Percentiles rank a stretch among this genome's conserved stretches.
These are phyloP conservation scores for Ia io DNA, from an alignment of 2,113 vertebrate genomes.

Conservation along the genomic window DNA sequence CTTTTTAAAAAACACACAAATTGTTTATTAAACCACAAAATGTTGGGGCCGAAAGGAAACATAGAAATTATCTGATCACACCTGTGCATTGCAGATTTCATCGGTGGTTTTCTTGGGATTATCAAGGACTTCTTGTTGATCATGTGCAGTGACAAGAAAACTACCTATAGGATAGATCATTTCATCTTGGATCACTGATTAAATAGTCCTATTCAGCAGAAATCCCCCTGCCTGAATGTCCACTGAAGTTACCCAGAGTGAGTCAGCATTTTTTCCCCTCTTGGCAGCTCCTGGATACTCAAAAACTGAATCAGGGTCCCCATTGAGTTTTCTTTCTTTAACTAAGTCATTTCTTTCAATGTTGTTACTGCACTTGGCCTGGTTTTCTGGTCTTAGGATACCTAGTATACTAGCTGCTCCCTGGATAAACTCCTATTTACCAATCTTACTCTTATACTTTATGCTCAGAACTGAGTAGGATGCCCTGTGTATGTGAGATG, in stretches of 20 bases:
- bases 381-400: background rate
- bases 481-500: background rate
- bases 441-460: background rate
- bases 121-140: background rate
- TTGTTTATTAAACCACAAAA: background rate
- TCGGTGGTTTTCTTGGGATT: background rate
- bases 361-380: background rate
- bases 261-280: background rate
- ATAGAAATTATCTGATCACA: background rate
- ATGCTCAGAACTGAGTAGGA: no score
- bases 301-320: background rate
- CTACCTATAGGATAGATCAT: no score
- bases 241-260: background rate
- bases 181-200: background rate
- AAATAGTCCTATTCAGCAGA: background rate
- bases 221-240: background rate
- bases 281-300: background rate
- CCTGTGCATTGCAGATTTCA: background rate
- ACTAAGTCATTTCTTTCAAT: background rate
- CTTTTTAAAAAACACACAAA: background rate
- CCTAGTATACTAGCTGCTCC: background rate
- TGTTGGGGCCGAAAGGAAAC: background rate
- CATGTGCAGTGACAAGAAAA: background rate
- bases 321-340: background rate
- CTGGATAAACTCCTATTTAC: background rate